Percentiles rank a stretch among this genome's conserved stretches.
phyloP scores from a whole-genome alignment of 2,888 invertebrate genomes.

The Rambutsinella grinnellia region DNA sequence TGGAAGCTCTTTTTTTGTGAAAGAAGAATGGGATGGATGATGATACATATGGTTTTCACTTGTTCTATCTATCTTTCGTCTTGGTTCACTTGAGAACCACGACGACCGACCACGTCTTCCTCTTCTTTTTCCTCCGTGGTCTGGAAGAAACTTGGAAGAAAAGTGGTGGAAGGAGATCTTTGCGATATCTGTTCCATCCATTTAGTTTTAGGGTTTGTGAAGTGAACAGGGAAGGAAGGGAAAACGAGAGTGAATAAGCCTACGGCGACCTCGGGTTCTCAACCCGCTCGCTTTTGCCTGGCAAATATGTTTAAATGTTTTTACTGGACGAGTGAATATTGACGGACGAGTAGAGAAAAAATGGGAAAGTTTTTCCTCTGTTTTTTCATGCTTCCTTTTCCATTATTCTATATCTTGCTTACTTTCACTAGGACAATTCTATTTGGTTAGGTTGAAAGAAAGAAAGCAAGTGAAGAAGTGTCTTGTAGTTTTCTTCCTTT shows the following conservation, averaged over 20 bases:
- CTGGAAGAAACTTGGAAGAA: conserved; percentile 1
- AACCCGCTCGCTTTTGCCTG: conserved; percentile 15
- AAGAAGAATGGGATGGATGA: conserved; percentile 1
- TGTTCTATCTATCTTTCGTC: background rate
- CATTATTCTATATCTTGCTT: conserved; percentile 37
- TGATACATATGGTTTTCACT: conserved; percentile 39
- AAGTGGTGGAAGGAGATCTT: background rate
- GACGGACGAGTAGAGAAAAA: conserved; percentile 30
- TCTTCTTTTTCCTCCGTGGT: conserved; percentile 15
- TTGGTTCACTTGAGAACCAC: conserved; percentile 11
- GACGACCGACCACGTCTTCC: conserved; percentile 9
- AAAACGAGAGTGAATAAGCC: conserved; percentile 30
- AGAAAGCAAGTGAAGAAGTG: background rate
- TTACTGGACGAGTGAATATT: conserved; percentile 37
- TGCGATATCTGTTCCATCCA: background rate
- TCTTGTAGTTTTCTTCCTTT: background rate
- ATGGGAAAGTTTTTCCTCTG: conserved; percentile 14
- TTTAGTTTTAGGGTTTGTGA: conserved; percentile 6
- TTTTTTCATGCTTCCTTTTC: conserved; percentile 37
- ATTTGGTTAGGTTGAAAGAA: conserved; percentile 14
- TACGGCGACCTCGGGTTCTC: conserved; percentile 42
- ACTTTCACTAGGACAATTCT: conserved; percentile 38
- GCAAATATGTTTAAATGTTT: conserved; percentile 42
- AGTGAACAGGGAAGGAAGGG: background rate
- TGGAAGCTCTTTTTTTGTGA: conserved; percentile 14